Conservation (phyloP, 2,888 invertebrate genomes). For the Actias luna region DNA sequence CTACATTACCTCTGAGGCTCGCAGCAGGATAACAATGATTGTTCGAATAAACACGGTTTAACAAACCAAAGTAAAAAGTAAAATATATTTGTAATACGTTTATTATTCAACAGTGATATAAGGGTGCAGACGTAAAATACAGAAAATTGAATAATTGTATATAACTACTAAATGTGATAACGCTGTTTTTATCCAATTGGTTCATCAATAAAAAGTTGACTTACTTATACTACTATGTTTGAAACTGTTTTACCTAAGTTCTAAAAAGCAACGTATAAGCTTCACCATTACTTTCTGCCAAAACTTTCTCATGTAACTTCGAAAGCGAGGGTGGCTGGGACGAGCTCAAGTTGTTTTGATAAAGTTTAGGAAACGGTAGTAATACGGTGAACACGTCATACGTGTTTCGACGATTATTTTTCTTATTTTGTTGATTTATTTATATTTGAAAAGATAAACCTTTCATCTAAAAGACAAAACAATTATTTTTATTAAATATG, state of each 20-base stretch:
- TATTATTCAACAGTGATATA: too few relatives aligned
- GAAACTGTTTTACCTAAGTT: neutral
- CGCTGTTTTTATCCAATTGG: neutral
- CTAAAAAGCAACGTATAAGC: neutral
- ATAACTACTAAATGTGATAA: too few relatives aligned
- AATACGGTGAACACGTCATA: too few relatives aligned
- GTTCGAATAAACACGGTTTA: too few relatives aligned
- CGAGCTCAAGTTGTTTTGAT: neutral
- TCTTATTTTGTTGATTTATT: neutral
- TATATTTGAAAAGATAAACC: neutral
- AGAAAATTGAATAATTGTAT: too few relatives aligned
- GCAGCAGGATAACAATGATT: too few relatives aligned
- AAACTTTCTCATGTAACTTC: neutral
- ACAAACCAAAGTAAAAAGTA: too few relatives aligned
- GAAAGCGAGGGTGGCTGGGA: neutral
- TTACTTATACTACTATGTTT: neutral
- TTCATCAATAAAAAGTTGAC: neutral
- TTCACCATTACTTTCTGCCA: slow-evolving; percentile 4
- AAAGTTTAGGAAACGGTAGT: neutral
- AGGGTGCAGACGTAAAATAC: too few relatives aligned
- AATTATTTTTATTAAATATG: neutral
- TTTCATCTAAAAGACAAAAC: neutral
- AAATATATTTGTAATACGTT: too few relatives aligned
- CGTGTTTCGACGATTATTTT: neutral
- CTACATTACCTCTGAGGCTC: too few relatives aligned